Conservation (phyloP, 2,113 vertebrate genomes). For the Thinocorus orbignyianus region DNA sequence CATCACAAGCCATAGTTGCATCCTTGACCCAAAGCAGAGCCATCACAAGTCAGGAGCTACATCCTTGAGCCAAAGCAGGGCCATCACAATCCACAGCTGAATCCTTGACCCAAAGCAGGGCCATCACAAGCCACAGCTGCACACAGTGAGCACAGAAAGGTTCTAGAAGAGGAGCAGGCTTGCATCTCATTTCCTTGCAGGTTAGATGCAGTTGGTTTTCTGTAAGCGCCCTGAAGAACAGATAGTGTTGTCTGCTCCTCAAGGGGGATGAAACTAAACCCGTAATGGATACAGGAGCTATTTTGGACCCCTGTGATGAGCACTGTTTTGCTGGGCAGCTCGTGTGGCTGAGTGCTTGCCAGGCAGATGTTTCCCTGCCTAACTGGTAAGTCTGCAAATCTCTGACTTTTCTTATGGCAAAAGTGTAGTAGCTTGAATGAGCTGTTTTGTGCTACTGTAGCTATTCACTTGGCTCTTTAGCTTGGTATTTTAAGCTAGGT, state of each 20-base stretch:
- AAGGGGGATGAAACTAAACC: not conserved
- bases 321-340: not conserved
- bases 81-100: not conserved
- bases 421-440: not conserved
- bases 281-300: not conserved
- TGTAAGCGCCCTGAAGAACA: rapidly evolving
- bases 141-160: not conserved
- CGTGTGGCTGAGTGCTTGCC: not conserved
- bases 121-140: not conserved
- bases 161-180: not conserved
- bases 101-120: not conserved
- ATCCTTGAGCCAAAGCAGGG: not conserved
- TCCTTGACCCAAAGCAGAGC: not conserved
- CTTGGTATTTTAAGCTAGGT: not conserved
- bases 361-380: not conserved
- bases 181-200: rapidly evolving
- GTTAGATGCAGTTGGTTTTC: not conserved
- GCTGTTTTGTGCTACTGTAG: not conserved
- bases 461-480: not conserved
- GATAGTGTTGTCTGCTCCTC: not conserved
- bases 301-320: not conserved
- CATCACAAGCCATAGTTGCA: not conserved
- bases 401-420: not conserved
- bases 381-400: not conserved
- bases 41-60: not conserved